A percentile compares a stretch with the other conserved stretches of the same genome.
Evolutionary conservation across 2,888 invertebrate genomes (phyloP).

Genomic region (Troides oblongomaculatus): DNA sequence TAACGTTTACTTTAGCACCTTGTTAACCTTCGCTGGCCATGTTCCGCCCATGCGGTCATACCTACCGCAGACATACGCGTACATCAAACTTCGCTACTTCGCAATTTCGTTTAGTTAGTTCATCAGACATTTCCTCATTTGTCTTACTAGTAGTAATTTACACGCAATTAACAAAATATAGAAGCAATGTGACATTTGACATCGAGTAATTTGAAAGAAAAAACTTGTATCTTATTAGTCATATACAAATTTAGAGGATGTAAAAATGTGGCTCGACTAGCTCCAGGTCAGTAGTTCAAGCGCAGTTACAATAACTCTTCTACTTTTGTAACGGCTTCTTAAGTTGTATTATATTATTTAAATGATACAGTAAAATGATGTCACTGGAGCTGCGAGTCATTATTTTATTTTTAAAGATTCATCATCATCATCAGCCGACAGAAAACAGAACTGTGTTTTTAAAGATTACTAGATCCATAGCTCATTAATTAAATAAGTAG

Average conservation of each 20-base stretch:
- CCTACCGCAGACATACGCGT: constrained; percentile 60
- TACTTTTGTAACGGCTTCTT: constrained; percentile 64
- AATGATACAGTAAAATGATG: constrained; percentile 73
- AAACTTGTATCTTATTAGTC: constrained; percentile 46
- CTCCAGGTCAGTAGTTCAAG: constrained; percentile 73
- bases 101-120: constrained; percentile 12
- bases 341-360: constrained; percentile 34
- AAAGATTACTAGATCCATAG: constrained; percentile 35
- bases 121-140: not conserved
- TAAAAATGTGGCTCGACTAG: constrained; percentile 47
- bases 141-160: not conserved
- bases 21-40: constrained; percentile 65
- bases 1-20: constrained; percentile 71
- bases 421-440: constrained; percentile 34
- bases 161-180: not conserved
- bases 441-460: too few relatives aligned
- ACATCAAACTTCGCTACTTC: constrained; percentile 22
- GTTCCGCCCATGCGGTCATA: constrained; percentile 47
- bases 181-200: constrained; percentile 3
- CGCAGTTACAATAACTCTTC: constrained; percentile 70
- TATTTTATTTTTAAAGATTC: constrained; percentile 54
- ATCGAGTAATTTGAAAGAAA: not conserved
- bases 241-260: constrained; percentile 45
- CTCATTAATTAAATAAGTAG: constrained; percentile 36
- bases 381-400: constrained; percentile 66